These are phyloP conservation scores for Labeo catla DNA, from an alignment of 2,113 vertebrate species.

Conservation along the genomic window DNA sequence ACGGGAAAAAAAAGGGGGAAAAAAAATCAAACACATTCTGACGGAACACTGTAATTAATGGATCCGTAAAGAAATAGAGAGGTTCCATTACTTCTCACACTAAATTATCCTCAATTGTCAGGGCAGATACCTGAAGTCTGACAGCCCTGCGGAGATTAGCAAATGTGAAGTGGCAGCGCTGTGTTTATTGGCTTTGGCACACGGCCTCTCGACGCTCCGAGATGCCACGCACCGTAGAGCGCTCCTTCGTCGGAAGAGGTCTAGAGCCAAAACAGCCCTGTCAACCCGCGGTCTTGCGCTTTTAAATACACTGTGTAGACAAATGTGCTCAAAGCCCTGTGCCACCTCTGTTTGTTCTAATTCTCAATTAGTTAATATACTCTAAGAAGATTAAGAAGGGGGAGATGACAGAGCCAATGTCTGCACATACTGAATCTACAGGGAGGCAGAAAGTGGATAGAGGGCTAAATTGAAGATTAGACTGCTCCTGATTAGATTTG, in stretches of 20 bases:
- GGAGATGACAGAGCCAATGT: slow-evolving; percentile 49
- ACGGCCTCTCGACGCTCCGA: background rate
- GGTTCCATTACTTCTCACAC: slow-evolving; percentile 34
- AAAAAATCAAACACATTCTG: slow-evolving; percentile 26
- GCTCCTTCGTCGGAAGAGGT: slow-evolving; percentile 3
- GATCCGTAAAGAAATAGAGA: slow-evolving; percentile 45
- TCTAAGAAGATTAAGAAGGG: slow-evolving; percentile 63
- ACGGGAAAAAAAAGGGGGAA: background rate
- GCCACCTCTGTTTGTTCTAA: slow-evolving; percentile 58
- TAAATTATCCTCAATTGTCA: slow-evolving; percentile 40
- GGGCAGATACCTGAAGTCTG: slow-evolving; percentile 35
- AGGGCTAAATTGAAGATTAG: slow-evolving; percentile 46
- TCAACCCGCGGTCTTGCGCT: background rate
- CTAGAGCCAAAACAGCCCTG: slow-evolving; percentile 27
- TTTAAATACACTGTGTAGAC: slow-evolving; percentile 49
- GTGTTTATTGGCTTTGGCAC: background rate
- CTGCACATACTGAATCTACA: slow-evolving; percentile 41
- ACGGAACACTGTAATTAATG: slow-evolving; percentile 59
- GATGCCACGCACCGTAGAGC: slow-evolving; percentile 5
- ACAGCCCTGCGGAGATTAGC: slow-evolving; percentile 28
- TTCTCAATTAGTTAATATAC: slow-evolving; percentile 66
- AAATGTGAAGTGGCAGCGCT: slow-evolving; percentile 24
- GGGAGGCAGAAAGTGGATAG: slow-evolving; percentile 34
- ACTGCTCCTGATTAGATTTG: slow-evolving; percentile 58
- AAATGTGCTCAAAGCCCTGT: slow-evolving; percentile 47